Base-by-base conservation (phyloP, 2,888 invertebrate species). In the Mantis religiosa region DNA sequence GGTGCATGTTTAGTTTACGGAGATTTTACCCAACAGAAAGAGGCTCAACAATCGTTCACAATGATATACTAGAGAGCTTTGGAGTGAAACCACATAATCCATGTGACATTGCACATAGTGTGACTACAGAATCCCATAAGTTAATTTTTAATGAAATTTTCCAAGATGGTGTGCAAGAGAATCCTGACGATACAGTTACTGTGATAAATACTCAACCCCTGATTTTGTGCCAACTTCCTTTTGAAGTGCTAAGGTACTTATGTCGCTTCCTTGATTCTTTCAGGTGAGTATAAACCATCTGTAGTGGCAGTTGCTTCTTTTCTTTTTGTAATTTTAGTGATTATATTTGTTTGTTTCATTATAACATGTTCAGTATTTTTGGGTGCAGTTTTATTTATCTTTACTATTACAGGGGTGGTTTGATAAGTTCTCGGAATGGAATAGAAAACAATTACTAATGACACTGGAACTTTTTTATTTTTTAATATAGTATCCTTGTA, bases 171-270 rank as follows among this genome's bases (percentile, higher is more conserved):
- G n/a, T n/a, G n/a, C n/a, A n/a, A 89, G 54, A 71, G 54, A 71
- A 25, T 6, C 20, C 20, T 71, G 25, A 71, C 54, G 20, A 92
- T 94, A 89, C 54, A 25, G 6, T 15, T 28, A 25, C 86, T 71
- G 28, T 83, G 27, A 87, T 87, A 82, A 54, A 54, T 81, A 28
- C 82, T 28, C 84, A 71, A 15, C 81, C 15, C 9, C 27, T 83
- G 27, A 28, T 30, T 27, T 81, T 89, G 9, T 82, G 83, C 28
- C 82, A 85, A 47, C 85, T 89, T 47, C 94, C 94, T 2, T 92
- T 93, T 91, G 94, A 94, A 91, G 91, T 94, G 14, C 91, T 94
- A 47, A 92, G 92, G 89, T 92, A 93, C 87, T 92, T 94, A 25
- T 92, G 93, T 41, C 91, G 91, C 41, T 93, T 91, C 90, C 91